Evolutionary conservation across 2,888 invertebrate genomes (phyloP).

Genomic region (Orthosia gracilis): DNA sequence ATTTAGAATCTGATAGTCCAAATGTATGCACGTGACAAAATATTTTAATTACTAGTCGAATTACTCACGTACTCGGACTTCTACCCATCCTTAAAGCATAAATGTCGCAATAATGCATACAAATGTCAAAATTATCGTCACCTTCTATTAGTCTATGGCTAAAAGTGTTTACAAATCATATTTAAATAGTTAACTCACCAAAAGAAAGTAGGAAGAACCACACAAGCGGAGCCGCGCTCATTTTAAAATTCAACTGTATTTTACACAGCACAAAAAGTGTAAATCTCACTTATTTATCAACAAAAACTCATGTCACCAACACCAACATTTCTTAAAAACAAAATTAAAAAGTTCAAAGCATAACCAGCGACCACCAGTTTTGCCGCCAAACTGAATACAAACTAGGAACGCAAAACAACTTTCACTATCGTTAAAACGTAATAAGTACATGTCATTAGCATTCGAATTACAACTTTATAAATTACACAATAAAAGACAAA

Average conservation of each 20-base stretch:
- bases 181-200: conserved; percentile 71
- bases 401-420: conserved; percentile 60
- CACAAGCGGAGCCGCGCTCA: conserved; percentile 63
- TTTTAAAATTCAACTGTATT: conserved; percentile 58
- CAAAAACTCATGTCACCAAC: conserved; percentile 35
- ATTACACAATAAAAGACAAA: conserved; percentile 43
- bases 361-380: conserved; percentile 67
- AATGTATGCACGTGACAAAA: background rate
- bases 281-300: conserved; percentile 31
- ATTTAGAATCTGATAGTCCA: background rate
- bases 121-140: conserved; percentile 45
- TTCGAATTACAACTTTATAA: conserved; percentile 63
- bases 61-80: background rate
- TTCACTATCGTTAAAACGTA: conserved; percentile 76
- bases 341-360: conserved; percentile 53
- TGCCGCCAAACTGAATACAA: conserved; percentile 86
- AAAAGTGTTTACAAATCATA: conserved; percentile 30
- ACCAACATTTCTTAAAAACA: conserved; percentile 40
- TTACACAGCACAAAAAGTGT: conserved; percentile 43
- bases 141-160: conserved; percentile 25
- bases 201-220: conserved; percentile 73
- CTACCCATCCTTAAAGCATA: background rate
- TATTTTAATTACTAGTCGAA: background rate
- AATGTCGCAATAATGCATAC: conserved; percentile 29
- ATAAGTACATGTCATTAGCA: conserved; percentile 67